A percentile compares a stretch with the other conserved stretches of the same genome.
These are phyloP conservation scores for Lepidocolaptes lacrymiger DNA, from an alignment of 2,797 vertebrate genomes.

Conservation along the genomic window DNA sequence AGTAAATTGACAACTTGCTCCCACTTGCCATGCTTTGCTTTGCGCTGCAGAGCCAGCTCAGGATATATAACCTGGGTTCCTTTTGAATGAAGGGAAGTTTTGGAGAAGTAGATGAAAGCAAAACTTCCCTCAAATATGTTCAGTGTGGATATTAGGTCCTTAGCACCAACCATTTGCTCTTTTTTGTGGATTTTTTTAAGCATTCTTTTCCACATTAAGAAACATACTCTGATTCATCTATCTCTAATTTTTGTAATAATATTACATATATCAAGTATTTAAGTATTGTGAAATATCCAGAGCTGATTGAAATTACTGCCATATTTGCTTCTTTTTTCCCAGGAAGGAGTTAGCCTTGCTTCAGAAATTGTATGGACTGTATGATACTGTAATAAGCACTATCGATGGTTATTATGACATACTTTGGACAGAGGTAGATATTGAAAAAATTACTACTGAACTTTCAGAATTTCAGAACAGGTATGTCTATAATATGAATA, in stretches of 20 bases:
- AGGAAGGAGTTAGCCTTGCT: slow-evolving; percentile 86
- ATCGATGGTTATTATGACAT: slow-evolving; percentile 82
- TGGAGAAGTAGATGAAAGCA: not conserved
- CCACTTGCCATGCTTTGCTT: not conserved
- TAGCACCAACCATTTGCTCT: not conserved
- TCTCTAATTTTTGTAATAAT: not conserved
- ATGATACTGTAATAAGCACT: slow-evolving; percentile 82
- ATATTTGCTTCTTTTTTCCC: not conserved
- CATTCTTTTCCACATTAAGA: not conserved
- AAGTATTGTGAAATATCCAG: not conserved
- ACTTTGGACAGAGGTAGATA: slow-evolving; percentile 82
- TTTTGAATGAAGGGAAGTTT: not conserved
- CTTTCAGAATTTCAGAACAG: slow-evolving; percentile 84
- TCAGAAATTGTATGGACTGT: slow-evolving; percentile 86
- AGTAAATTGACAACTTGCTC: not conserved
- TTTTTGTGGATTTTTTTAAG: not conserved
- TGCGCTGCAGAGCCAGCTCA: not conserved
- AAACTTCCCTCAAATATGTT: not conserved
- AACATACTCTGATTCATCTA: not conserved
- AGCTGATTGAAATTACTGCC: not conserved
- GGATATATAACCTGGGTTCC: not conserved
- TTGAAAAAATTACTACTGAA: slow-evolving; percentile 83
- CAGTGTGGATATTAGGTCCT: not conserved
- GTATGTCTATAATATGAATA: slow-evolving; percentile 46
- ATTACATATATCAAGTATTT: not conserved